phyloP scores from a whole-genome alignment of 2,113 vertebrate genomes.

The Trachemys scripta region DNA sequence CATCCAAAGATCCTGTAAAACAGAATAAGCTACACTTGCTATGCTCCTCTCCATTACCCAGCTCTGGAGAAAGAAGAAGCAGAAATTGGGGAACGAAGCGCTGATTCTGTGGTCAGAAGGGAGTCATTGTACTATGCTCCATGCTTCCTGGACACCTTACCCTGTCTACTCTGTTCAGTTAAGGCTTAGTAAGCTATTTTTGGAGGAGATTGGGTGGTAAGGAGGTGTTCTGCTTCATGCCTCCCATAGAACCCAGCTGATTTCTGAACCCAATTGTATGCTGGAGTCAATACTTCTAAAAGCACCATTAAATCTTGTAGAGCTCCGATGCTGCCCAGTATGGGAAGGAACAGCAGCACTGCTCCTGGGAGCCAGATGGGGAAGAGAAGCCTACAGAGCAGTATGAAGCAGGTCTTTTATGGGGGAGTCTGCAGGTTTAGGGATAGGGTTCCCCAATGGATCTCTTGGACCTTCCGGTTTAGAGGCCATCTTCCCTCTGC shows the following conservation, averaged over 20 bases:
- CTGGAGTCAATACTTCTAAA: neutral
- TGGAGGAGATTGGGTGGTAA: neutral
- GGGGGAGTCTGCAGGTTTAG: neutral
- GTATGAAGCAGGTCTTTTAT: neutral
- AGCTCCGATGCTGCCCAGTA: neutral
- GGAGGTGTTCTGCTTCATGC: neutral
- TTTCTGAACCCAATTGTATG: neutral
- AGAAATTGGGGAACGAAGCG: neutral
- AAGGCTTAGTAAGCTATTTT: neutral
- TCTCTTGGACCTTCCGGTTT: neutral
- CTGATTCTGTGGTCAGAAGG: neutral
- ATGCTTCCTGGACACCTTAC: neutral
- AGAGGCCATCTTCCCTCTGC: neutral
- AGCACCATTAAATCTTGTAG: neutral
- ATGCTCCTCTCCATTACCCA: neutral
- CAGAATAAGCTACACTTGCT: neutral
- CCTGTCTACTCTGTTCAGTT: neutral
- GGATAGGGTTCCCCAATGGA: neutral
- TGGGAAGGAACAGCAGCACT: neutral
- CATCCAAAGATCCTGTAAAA: neutral
- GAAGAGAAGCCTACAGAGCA: neutral
- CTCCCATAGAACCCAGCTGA: neutral
- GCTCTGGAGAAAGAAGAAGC: rapidly evolving
- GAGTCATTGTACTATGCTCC: neutral
- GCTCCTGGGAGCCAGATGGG: neutral